Conservation (phyloP, 2,113 vertebrate genomes). For the Nycticebus coucang region DNA sequence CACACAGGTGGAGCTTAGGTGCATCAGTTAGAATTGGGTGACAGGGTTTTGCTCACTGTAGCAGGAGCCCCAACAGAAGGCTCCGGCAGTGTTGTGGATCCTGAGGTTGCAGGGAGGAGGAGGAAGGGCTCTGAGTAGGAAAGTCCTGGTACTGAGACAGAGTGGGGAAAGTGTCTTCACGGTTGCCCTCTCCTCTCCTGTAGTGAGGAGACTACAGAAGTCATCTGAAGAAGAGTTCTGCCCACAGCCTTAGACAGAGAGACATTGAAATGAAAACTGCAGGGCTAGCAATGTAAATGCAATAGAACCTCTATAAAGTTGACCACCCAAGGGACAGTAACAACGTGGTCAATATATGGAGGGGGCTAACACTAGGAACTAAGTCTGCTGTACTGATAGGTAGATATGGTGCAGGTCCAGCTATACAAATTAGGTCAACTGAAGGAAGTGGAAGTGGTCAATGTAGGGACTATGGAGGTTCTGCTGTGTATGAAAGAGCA, state of each 20-base stretch:
- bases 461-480: no score
- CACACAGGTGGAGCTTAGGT: background rate
- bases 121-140: background rate
- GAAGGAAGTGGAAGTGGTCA: no score
- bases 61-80: background rate
- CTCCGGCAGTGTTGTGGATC: background rate
- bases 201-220: no score
- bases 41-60: background rate
- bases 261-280: background rate
- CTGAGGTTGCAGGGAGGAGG: background rate
- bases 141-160: background rate
- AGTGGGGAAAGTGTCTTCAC: background rate
- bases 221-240: background rate
- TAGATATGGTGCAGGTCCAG: no score
- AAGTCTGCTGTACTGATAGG: no score
- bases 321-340: no score
- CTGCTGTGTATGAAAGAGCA: background rate
- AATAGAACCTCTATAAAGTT: no score
- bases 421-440: no score
- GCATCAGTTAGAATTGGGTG: background rate
- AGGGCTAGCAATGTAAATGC: background rate
- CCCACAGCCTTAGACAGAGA: background rate
- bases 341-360: no score
- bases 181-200: fast-evolving
- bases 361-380: no score